Conservation (phyloP, 2,113 vertebrate species). For the Oryzias celebensis region DNA sequence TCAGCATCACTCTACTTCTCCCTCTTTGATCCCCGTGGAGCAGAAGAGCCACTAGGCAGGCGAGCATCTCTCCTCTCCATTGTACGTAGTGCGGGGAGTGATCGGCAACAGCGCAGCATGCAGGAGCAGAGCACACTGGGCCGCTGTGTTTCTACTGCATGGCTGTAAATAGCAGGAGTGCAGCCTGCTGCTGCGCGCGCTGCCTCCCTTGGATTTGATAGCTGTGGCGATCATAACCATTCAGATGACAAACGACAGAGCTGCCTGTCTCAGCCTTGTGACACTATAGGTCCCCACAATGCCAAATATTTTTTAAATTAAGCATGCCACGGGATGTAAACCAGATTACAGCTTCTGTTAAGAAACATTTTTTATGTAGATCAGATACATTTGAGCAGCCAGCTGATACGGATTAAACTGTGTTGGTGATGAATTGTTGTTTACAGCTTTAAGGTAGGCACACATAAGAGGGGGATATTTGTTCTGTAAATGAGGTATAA, state of each 20-base stretch:
- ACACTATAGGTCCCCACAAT: slow-evolving; percentile 5
- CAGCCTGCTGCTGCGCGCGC: slow-evolving; percentile 23
- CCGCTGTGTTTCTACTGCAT: slow-evolving; percentile 57
- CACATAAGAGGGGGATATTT: background rate
- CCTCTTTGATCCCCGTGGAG: slow-evolving; percentile 61
- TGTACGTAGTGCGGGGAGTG: slow-evolving; percentile 60
- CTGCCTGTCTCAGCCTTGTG: slow-evolving; percentile 45
- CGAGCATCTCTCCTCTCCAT: slow-evolving; percentile 48
- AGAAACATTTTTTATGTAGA: slow-evolving; percentile 39
- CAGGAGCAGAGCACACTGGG: slow-evolving; percentile 39
- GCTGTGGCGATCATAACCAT: slow-evolving; percentile 50
- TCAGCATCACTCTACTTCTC: slow-evolving; percentile 32
- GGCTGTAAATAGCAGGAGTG: slow-evolving; percentile 62
- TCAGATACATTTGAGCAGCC: slow-evolving; percentile 32
- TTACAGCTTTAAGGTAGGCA: slow-evolving; percentile 16
- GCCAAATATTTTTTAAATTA: slow-evolving; percentile 47
- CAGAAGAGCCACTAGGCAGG: slow-evolving; percentile 56
- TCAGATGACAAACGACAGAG: slow-evolving; percentile 41
- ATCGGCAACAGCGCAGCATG: slow-evolving; percentile 55
- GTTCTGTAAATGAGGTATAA: slow-evolving; percentile 2
- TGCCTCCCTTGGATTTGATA: slow-evolving; percentile 22
- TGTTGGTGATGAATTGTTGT: slow-evolving; percentile 12
- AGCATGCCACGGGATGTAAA: slow-evolving; percentile 45
- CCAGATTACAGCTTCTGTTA: slow-evolving; percentile 33
- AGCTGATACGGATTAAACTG: slow-evolving; percentile 16